Evolutionary conservation across 2,888 invertebrate species (phyloP).

Genomic region (Nomada ruficornis): DNA sequence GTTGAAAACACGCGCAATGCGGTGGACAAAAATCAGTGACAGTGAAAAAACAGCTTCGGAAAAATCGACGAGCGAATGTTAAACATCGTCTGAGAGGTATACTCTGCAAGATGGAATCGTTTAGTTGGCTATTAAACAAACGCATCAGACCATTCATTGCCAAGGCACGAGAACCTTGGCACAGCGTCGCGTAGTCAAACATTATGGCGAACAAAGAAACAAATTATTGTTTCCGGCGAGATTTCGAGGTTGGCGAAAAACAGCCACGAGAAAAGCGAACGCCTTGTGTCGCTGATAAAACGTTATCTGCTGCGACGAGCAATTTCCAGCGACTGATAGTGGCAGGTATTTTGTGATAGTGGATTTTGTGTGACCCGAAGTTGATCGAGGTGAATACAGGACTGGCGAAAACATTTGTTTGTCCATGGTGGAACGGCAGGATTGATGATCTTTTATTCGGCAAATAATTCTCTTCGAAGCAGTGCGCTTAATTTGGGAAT

Average conservation of each 20-base stretch:
- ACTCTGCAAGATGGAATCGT: constrained; percentile 8
- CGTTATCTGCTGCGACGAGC: constrained; percentile 21
- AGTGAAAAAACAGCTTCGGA: not conserved
- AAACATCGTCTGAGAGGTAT: constrained; percentile 23
- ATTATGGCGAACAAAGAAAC: constrained; percentile 31
- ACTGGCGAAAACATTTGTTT: not conserved
- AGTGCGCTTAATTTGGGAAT: too few relatives aligned
- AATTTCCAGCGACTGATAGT: constrained; percentile 12
- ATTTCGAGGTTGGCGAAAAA: not conserved
- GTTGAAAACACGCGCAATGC: constrained; percentile 29
- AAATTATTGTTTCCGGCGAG: constrained; percentile 42
- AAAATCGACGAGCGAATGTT: constrained; percentile 36
- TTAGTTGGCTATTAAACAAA: constrained; percentile 37
- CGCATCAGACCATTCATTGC: constrained; percentile 33
- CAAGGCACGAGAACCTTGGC: constrained; percentile 59
- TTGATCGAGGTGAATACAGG: not conserved
- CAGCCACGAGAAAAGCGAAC: not conserved
- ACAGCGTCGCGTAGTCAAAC: constrained; percentile 39
- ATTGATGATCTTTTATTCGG: too few relatives aligned
- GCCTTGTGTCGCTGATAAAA: constrained; percentile 21
- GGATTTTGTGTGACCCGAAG: not conserved
- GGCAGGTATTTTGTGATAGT: not conserved
- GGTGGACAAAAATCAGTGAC: constrained; percentile 11
- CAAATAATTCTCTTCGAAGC: too few relatives aligned
- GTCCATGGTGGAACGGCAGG: too few relatives aligned